Base-by-base conservation (phyloP, 2,113 vertebrate genomes). In the Pelodiscus sinensis region DNA sequence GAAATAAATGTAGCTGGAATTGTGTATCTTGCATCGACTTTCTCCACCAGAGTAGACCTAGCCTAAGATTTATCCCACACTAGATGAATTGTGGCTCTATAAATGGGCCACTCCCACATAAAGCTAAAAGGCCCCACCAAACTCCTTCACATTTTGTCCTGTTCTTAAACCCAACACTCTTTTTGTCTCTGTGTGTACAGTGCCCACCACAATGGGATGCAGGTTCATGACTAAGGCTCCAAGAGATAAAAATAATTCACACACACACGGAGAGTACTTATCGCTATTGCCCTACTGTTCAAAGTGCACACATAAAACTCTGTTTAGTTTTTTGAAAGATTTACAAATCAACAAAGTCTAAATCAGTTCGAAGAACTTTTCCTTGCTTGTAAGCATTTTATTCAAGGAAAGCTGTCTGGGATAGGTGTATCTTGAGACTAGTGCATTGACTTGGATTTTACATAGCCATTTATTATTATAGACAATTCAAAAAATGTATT, bases 381-480 rank as follows among this genome's bases (percentile, higher is more conserved):
- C 57, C 68, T 81, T 9, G 29, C 31, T 35, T 4, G 85, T 81
- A 90, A 79, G 27, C 57, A 87, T 89, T 87, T 57, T 55, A 83
- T 87, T 60, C 50, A 73, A 68, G 80, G 58, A 65, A 87, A 96
- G 57, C 57, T 58, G 9, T 58, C 22, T 58, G 57, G 9, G 57
- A 4, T 57, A 24, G 19, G 56, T 21, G 22, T 24, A 57, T 12
- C 87, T 90, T 3, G 75, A 95, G 58, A 83, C 16, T 14, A 55
- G 24, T 25, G 14, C 54, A 80, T n/a, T n/a, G 54, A 31, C 18
- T n/a, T 85, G 92, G 87, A 60, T 92, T 80, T 85, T n/a, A 22
- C 27, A 52, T 78, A 92, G 80, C 58, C 56, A 68, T 44, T 86
- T 84, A 89, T 95, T 95, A 86, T n/a, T 93, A 24, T 55, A 92